Conservation (phyloP, 2,113 vertebrate species). For the Ochotona curzoniae region DNA sequence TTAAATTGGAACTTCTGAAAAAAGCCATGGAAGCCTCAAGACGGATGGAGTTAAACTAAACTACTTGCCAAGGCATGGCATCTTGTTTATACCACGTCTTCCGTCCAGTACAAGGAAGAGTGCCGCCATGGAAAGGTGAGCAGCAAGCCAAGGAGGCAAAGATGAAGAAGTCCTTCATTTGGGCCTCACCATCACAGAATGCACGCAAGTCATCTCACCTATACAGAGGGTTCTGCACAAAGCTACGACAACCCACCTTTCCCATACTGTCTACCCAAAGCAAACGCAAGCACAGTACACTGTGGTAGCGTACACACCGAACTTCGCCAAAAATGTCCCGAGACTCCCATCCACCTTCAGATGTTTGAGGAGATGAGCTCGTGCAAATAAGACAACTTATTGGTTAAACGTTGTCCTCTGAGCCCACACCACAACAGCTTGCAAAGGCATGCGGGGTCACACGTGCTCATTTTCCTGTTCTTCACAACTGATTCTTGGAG, state of each 20-base stretch:
- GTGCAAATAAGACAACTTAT: not conserved
- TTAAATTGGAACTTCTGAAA: not conserved
- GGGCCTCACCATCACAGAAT: not conserved
- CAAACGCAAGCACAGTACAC: not conserved
- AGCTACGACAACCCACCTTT: not conserved
- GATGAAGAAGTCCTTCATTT: not conserved
- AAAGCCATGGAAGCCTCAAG: not conserved
- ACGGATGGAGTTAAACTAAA: not conserved
- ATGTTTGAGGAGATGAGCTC: not conserved
- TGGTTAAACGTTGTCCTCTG: not conserved
- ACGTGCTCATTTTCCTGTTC: not conserved
- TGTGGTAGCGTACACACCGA: not conserved
- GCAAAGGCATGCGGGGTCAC: not conserved
- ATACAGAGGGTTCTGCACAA: not conserved
- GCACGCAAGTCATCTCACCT: not conserved
- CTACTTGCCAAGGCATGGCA: not conserved
- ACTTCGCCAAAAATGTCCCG: not conserved
- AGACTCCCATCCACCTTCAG: not conserved
- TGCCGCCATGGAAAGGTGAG: not conserved
- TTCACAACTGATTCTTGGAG: not conserved
- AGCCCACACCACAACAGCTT: not conserved
- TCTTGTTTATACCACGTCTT: not conserved
- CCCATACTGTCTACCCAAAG: not conserved
- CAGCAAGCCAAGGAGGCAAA: not conserved
- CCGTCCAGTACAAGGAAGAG: not conserved